Evolutionary conservation across 64 coral and sea anemone species (phyloP).

Genomic region (Pocillopora verrucosa): DNA sequence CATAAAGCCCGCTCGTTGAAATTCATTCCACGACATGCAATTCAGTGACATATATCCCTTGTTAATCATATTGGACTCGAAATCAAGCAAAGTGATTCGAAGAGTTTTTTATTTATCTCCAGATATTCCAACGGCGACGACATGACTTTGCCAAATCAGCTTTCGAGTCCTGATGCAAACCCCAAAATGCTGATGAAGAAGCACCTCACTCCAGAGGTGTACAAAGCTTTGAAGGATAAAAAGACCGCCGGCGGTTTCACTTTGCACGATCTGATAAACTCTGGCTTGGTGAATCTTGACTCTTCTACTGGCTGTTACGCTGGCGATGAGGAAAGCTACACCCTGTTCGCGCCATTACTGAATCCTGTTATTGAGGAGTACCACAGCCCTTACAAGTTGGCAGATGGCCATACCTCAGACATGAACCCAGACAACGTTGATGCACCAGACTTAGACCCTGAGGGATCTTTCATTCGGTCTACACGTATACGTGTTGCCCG

Average conservation of each 20-base stretch:
- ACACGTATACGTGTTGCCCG: constrained; percentile 74
- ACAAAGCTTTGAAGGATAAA: constrained; percentile 61
- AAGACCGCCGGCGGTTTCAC: constrained; percentile 63
- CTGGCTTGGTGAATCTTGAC: constrained; percentile 79
- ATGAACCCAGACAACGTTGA: constrained; percentile 55
- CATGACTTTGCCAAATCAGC: constrained; percentile 3
- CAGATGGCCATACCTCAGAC: constrained; percentile 46
- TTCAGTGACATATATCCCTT: too few relatives aligned
- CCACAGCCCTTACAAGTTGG: constrained; percentile 60
- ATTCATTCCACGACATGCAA: too few relatives aligned
- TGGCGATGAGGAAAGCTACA: constrained; percentile 67
- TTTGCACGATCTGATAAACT: constrained; percentile 61
- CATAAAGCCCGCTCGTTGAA: too few relatives aligned
- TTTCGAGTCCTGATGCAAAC: constrained; percentile 17
- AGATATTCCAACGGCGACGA: background rate
- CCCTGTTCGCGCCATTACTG: constrained; percentile 40
- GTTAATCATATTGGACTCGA: too few relatives aligned
- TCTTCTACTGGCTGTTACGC: constrained; percentile 73
- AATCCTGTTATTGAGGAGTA: constrained; percentile 68
- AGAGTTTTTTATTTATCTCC: background rate
- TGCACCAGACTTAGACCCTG: constrained; percentile 58
- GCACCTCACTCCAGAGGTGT: constrained; percentile 72
- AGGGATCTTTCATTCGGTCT: constrained; percentile 48
- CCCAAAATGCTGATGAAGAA: constrained; percentile 61
- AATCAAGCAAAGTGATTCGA: background rate